phyloP scores from a whole-genome alignment of 1,140 invertebrate genomes.

The Cylas formicarius region DNA sequence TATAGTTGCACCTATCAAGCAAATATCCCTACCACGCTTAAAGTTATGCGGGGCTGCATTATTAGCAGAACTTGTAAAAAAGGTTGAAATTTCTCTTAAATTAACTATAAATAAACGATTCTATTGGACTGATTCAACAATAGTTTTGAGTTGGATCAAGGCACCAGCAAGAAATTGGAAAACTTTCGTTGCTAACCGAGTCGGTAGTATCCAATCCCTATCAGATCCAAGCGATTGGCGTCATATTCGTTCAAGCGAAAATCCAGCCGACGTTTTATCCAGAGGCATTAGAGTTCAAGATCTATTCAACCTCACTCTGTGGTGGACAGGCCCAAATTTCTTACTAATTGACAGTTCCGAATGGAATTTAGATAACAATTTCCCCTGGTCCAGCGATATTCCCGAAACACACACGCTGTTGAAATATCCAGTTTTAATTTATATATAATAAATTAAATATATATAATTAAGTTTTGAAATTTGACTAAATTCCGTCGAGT shows the following conservation, averaged over 20 bases:
- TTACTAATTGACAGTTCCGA: slow-evolving; percentile 3
- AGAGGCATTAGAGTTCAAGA: slow-evolving; percentile 28
- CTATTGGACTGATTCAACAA: slow-evolving; percentile 13
- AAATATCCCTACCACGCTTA: slow-evolving; percentile 41
- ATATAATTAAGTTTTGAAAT: slow-evolving; percentile 10
- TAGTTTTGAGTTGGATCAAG: slow-evolving; percentile 16
- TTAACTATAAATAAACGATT: not conserved
- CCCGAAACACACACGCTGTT: too few relatives aligned
- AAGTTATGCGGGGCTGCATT: slow-evolving; percentile 43
- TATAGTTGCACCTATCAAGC: slow-evolving; percentile 43
- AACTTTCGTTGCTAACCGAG: slow-evolving; percentile 24
- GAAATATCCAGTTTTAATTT: too few relatives aligned
- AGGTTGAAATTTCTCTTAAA: slow-evolving; percentile 2
- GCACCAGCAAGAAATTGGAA: slow-evolving; percentile 5
- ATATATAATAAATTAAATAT: too few relatives aligned
- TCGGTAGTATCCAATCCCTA: slow-evolving; percentile 33
- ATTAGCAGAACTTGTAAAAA: slow-evolving; percentile 20
- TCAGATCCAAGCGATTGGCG: slow-evolving; percentile 30
- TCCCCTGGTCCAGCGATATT: not conserved
- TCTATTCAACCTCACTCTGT: slow-evolving; percentile 27
- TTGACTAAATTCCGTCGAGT: slow-evolving; percentile 13
- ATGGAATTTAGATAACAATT: slow-evolving; percentile 5
- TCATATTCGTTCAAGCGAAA: slow-evolving; percentile 33
- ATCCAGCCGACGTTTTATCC: slow-evolving; percentile 38
- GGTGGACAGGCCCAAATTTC: slow-evolving; percentile 38